Percentiles rank a stretch among this genome's conserved stretches.
Evolutionary conservation across 2,797 vertebrate genomes (phyloP).

Genomic region (Paramormyrops hopkinsi): DNA sequence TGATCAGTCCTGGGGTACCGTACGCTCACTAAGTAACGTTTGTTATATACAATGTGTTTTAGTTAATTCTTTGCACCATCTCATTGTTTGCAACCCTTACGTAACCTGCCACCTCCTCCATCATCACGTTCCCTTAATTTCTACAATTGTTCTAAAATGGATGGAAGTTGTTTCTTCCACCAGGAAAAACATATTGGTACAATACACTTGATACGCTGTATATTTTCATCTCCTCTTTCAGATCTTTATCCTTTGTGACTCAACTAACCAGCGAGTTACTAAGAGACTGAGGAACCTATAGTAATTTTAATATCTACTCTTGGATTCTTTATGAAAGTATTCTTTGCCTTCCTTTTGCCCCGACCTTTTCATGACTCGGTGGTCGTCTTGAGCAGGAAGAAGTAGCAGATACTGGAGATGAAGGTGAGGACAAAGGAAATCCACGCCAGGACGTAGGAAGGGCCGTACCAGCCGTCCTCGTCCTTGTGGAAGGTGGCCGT

Average conservation of each 20-base stretch:
- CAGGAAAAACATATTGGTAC: neutral
- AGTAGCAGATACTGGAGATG: slow-evolving; percentile 75
- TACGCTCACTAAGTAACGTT: neutral
- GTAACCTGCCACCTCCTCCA: neutral
- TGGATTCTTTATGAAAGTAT: neutral
- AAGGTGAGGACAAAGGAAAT: slow-evolving; percentile 86
- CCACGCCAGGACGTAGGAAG: slow-evolving; percentile 89
- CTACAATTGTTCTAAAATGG: neutral
- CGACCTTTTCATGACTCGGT: slow-evolving; percentile 38
- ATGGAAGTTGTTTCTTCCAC: neutral
- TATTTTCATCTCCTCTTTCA: neutral
- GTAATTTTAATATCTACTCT: neutral
- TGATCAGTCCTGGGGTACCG: neutral
- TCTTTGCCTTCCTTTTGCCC: neutral
- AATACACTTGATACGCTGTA: neutral
- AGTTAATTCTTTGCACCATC: neutral
- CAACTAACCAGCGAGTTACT: neutral
- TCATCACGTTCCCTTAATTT: neutral
- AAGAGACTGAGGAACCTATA: neutral
- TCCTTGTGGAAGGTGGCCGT: slow-evolving; percentile 65
- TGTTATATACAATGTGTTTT: neutral
- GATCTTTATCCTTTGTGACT: neutral
- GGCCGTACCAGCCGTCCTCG: slow-evolving; percentile 58
- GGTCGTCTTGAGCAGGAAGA: slow-evolving; percentile 78
- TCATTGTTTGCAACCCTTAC: neutral